phyloP scores from a whole-genome alignment of 2,797 vertebrate genomes.

The Sebastes flavidus region DNA sequence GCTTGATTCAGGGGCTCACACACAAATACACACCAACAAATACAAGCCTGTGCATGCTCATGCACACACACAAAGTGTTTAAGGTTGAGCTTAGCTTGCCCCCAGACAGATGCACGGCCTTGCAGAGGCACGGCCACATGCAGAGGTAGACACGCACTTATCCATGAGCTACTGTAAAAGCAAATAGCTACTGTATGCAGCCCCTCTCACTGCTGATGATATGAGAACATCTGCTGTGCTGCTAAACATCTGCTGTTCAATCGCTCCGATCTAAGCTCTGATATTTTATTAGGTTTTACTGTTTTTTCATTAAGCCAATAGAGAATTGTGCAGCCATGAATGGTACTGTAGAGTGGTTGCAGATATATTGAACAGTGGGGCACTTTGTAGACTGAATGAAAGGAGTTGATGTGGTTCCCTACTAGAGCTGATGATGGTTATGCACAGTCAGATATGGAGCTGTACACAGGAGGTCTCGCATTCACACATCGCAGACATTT shows the following conservation, averaged over 20 bases:
- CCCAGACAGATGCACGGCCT: constrained; percentile 36
- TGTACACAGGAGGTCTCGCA: constrained; percentile 21
- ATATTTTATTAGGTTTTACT: constrained; percentile 11
- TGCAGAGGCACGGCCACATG: constrained; percentile 39
- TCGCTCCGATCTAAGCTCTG: constrained; percentile 13
- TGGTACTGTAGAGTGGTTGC: neutral
- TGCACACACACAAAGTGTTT: constrained; percentile 15
- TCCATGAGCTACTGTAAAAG: constrained; percentile 15
- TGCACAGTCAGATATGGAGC: constrained; percentile 21
- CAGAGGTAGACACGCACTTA: constrained; percentile 26
- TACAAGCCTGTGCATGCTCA: neutral
- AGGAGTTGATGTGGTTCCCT: constrained; percentile 6
- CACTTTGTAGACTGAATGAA: constrained; percentile 7
- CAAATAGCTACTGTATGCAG: neutral
- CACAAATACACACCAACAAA: constrained; percentile 4
- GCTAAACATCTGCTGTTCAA: constrained; percentile 48
- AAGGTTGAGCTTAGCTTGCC: constrained; percentile 39
- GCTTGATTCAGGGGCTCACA: constrained; percentile 50
- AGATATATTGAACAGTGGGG: neutral
- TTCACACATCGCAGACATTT: constrained; percentile 52
- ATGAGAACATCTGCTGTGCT: constrained; percentile 41
- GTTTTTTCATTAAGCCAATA: constrained; percentile 9
- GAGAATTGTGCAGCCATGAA: neutral
- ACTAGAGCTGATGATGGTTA: constrained; percentile 1
- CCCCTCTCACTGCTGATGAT: constrained; percentile 9